phyloP scores from a whole-genome alignment of 2,113 vertebrate genomes.

The Scophthalmus maximus region DNA sequence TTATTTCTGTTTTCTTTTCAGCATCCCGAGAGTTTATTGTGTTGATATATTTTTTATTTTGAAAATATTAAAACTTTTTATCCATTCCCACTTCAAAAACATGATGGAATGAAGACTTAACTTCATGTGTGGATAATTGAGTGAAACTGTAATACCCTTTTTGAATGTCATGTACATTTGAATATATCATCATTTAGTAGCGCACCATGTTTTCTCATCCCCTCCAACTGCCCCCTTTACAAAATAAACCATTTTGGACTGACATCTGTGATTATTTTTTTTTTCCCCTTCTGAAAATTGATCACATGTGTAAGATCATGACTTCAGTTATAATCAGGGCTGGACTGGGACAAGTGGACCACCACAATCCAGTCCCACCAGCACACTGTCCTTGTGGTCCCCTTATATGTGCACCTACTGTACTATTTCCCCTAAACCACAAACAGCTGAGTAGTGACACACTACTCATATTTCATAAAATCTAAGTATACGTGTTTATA shows the following conservation, averaged over 20 bases:
- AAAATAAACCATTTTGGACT: slow-evolving; percentile 84
- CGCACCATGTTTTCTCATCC: slow-evolving; percentile 82
- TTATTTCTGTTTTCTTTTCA: slow-evolving; percentile 68
- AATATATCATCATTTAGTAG: slow-evolving; percentile 86
- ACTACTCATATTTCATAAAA: too few species aligned
- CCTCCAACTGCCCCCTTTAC: slow-evolving; percentile 79
- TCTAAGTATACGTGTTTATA: too few species aligned
- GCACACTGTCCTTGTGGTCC: too few species aligned
- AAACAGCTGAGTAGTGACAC: too few species aligned
- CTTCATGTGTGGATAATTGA: slow-evolving; percentile 78
- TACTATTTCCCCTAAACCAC: too few species aligned
- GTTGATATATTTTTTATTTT: slow-evolving; percentile 81
- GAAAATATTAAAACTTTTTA: slow-evolving; percentile 78
- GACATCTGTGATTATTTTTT: slow-evolving; percentile 46
- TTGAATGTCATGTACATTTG: slow-evolving; percentile 84
- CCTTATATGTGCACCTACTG: too few species aligned
- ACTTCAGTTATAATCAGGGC: too few species aligned
- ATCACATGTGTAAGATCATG: neutral
- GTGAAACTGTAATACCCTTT: slow-evolving; percentile 79
- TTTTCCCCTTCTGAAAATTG: slow-evolving; percentile 4
- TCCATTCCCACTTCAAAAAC: slow-evolving; percentile 78
- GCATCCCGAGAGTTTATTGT: slow-evolving; percentile 79
- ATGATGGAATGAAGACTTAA: slow-evolving; percentile 75
- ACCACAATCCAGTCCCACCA: too few species aligned
- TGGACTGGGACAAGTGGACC: too few species aligned